Base-by-base conservation (phyloP, 2,888 invertebrate genomes). In the Lottia gigantea region DNA sequence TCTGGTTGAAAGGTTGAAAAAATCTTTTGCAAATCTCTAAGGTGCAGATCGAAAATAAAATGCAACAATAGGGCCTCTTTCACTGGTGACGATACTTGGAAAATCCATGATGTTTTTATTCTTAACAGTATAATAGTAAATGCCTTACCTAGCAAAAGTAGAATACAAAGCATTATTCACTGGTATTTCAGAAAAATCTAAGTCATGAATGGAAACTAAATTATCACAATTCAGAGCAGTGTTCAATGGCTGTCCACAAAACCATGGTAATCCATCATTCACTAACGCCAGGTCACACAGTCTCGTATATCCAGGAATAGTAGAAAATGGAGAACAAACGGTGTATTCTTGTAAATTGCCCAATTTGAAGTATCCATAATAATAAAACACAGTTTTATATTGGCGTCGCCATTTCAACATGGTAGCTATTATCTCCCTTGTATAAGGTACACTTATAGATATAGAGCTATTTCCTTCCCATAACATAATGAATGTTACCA, bases 401-500 rank as follows among this genome's bases (percentile, higher is more conserved):
- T 55, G 55, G 2, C 55, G 55, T 23, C 55, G 55, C 55, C 55
- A 55, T 55, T 55, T 55, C 11, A 55, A 16, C 55, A 55, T 55
- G 14, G 19, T 23, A 11, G 55, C 23, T 55, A 55, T 55, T 2
- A 23, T 14, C 23, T 55, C 55, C 23, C 55, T 55, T 23, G 55
- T 55, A 23, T 55, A 55, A 23, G 55, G 55, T 55, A 55, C 12
- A 23, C 12, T 14, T 0, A 23, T 23, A 23, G 19, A 19, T 55
- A 55, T 55, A 11, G 11, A 12, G 19, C 19, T 23, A 11, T 55
- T 46, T n/a, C 70, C 70, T 2, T 65, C 62, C 70, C 70, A 70
- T 7, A 70, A 31, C 46, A 62, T 62, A 25, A 2, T 46, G 26
- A 65, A 16, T 11, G 55, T 61, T 19, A 66, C 25, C 66, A 45